Base-by-base conservation (phyloP, 2,113 vertebrate species). In the Maccullochella peelii region DNA sequence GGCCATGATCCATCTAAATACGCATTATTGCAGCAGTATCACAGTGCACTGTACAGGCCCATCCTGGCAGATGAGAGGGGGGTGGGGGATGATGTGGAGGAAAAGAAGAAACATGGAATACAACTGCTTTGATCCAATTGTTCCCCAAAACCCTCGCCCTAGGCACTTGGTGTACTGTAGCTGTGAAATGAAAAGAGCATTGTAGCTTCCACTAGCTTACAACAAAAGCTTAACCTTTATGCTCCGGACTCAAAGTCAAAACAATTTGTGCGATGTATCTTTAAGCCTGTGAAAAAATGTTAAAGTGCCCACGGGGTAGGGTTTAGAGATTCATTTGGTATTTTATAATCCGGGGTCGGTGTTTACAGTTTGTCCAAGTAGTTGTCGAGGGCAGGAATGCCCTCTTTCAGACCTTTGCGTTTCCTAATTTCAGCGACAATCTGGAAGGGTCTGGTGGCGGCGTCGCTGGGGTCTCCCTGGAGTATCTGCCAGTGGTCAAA, bases 401-500 rank as follows among this genome's bases (percentile, higher is more conserved):
- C 97, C 73, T 99, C 98, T 90, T 99, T 98, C 14, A 99, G 95
- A 76, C 97, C 97, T 91, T 99, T 99, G 82, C 98, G 96, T 42
- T 98, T 99, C 66, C 97, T 97, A 21, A 97, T 99, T 71, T 98
- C 97, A 0, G 93, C 93, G 3, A 99, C 96, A 59, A 99, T 93
- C 86, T 96, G 96, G 83, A 1, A 87, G 0, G 98, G 96, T 4
- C 95, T 96, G 91, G 61, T 94, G 82, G 87, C 18, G 0, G 67
- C 77, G 30, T 99, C 97, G 0, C 91, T 96, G 49, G 97, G 97
- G 52, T 99, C 97, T 10, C 98, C 98, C 0, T 94, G 96, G 40
- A 99, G 95, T 83, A 98, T 96, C 95, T 99, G 98, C 98, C 98
- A 99, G 95, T 99, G 97, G 90, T 99, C 97, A 0, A 99, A 99